A percentile compares a stretch with the other conserved stretches of the same genome.
Conservation (phyloP, 2,797 vertebrate genomes). For the Sebastes cheni region DNA sequence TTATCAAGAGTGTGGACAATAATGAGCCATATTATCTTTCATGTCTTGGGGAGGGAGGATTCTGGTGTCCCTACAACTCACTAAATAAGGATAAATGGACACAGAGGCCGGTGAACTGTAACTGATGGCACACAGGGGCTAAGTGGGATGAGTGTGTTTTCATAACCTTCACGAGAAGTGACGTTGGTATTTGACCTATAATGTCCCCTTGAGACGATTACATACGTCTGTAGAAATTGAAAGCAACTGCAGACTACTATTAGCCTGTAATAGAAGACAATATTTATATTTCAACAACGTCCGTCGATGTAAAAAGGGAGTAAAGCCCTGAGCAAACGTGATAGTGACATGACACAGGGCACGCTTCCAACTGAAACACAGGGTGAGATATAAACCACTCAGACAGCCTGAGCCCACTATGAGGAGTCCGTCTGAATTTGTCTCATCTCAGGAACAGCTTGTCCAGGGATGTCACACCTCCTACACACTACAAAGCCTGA, state of each 20-base stretch:
- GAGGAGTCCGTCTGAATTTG: slow-evolving; percentile 19
- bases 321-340: slow-evolving; percentile 10
- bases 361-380: slow-evolving; percentile 32
- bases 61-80: background rate
- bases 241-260: slow-evolving; percentile 27
- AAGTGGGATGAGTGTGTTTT: slow-evolving; percentile 26
- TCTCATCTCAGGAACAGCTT: slow-evolving; percentile 53
- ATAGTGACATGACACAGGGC: slow-evolving; percentile 35
- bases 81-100: slow-evolving; percentile 44
- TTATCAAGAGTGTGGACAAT: slow-evolving; percentile 47
- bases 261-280: slow-evolving; percentile 32
- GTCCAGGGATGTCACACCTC: slow-evolving; percentile 48
- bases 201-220: slow-evolving; percentile 35
- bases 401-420: slow-evolving; percentile 32
- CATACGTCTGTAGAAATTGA: slow-evolving; percentile 26
- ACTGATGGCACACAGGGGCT: slow-evolving; percentile 14
- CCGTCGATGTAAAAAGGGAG: slow-evolving; percentile 27
- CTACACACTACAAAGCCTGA: slow-evolving; percentile 25
- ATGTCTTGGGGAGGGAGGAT: slow-evolving; percentile 26
- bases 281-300: slow-evolving; percentile 36
- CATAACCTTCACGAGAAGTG: slow-evolving; percentile 23
- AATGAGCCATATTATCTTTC: slow-evolving; percentile 41
- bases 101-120: slow-evolving; percentile 5
- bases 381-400: slow-evolving; percentile 40
- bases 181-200: slow-evolving; percentile 16